These are phyloP conservation scores for Epizoanthus fatuus DNA, from an alignment of 92 coral and sea anemone species.

Conservation along the genomic window DNA sequence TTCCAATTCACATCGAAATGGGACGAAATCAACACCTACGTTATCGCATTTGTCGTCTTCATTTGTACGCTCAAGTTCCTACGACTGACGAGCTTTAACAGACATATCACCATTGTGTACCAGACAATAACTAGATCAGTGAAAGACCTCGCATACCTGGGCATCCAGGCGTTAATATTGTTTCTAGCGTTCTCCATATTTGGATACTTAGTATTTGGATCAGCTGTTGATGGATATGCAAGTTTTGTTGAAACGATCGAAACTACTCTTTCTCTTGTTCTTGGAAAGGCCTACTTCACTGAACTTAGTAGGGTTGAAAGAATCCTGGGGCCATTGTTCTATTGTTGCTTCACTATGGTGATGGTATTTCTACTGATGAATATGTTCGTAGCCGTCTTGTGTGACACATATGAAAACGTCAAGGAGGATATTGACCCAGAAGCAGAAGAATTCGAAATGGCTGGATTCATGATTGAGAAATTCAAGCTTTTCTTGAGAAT, in stretches of 20 bases:
- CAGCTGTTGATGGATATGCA: conserved; percentile 40
- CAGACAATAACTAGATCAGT: conserved; percentile 22
- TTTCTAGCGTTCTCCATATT: conserved; percentile 33
- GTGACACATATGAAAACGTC: conserved; percentile 43
- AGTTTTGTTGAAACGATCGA: conserved; percentile 29
- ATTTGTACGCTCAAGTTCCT: conserved; percentile 45
- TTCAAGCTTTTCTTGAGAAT: conserved; percentile 37
- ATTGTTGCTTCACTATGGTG: conserved; percentile 20
- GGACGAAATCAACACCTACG: conserved; percentile 53
- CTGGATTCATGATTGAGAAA: conserved; percentile 53
- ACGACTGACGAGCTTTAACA: conserved; percentile 53
- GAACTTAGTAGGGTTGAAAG: conserved; percentile 29
- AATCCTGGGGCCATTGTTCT: conserved; percentile 49
- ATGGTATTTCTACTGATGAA: conserved; percentile 57
- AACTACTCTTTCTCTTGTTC: conserved; percentile 45
- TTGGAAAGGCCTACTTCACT: conserved; percentile 57
- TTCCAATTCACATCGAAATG: conserved; percentile 54
- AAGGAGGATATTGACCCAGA: conserved; percentile 16
- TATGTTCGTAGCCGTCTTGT: conserved; percentile 51
- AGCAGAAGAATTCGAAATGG: conserved; percentile 53
- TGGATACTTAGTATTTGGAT: conserved; percentile 48
- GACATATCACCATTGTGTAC: conserved; percentile 39
- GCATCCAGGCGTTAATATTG: conserved; percentile 42
- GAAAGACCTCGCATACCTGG: conserved; percentile 26
- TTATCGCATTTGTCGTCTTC: conserved; percentile 46